These are phyloP conservation scores for Lamprotornis superbus DNA, from an alignment of 2,113 vertebrate species.

Conservation along the genomic window DNA sequence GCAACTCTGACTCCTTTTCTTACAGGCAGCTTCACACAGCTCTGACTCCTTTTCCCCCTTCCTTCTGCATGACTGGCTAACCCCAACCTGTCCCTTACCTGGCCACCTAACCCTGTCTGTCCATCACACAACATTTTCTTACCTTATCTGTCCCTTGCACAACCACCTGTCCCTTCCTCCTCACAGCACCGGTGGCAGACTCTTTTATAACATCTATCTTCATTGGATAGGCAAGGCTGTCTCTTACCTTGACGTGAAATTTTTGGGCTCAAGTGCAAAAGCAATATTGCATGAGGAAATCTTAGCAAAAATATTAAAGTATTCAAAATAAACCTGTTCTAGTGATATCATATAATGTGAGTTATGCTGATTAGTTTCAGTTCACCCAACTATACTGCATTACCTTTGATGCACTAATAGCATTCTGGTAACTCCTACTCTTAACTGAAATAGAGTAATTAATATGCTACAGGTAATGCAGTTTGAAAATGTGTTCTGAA, in stretches of 20 bases:
- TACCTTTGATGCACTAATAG: not conserved
- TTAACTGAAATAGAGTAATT: not conserved
- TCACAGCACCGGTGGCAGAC: no score
- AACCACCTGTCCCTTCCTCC: no score
- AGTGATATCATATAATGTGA: not conserved
- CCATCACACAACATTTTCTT: no score
- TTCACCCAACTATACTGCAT: not conserved
- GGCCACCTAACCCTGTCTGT: no score
- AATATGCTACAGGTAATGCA: not conserved
- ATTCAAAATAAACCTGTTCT: not conserved
- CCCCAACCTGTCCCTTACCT: no score
- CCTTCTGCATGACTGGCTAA: no score
- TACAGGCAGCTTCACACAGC: no score
- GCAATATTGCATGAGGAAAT: not conserved
- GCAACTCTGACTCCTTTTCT: no score
- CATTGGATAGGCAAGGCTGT: no score
- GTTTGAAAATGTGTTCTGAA: not conserved
- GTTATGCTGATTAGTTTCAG: not conserved
- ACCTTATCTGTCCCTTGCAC: no score
- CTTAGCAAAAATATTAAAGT: not conserved
- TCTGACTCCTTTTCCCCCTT: no score
- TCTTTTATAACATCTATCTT: no score
- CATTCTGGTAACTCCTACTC: not conserved
- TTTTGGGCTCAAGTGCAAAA: not conserved
- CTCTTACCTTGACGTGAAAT: not conserved